phyloP scores from a whole-genome alignment of 2,113 vertebrate genomes.

The Phainopepla nitens region DNA sequence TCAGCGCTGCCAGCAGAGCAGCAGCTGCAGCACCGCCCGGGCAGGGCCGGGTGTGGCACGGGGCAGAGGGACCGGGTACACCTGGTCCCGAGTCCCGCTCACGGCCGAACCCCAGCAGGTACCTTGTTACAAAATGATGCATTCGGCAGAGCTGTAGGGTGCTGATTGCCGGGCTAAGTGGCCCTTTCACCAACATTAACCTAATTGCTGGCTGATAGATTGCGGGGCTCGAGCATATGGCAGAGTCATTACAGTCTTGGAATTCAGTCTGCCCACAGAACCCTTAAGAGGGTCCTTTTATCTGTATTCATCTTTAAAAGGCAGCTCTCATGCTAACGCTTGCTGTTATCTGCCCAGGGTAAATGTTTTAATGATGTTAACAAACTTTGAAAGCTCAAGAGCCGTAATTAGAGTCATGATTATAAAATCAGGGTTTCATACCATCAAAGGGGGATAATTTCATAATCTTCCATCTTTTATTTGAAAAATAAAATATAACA shows the following conservation, averaged over 20 bases:
- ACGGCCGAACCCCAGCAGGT: conserved; percentile 19
- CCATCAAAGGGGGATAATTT: conserved; percentile 65
- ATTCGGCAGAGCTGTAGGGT: conserved; percentile 45
- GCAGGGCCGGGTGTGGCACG: rapidly evolving
- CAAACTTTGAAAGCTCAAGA: conserved; percentile 71
- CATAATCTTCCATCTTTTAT: conserved; percentile 36
- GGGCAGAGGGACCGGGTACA: not conserved
- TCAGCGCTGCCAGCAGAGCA: not conserved
- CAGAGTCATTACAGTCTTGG: conserved; percentile 59
- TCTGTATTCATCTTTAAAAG: conserved; percentile 68
- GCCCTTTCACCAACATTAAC: conserved; percentile 75
- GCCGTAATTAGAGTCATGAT: conserved; percentile 67
- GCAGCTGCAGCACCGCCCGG: not conserved
- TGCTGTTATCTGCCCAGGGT: conserved; percentile 72
- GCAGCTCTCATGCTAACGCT: conserved; percentile 66
- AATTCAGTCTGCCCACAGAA: conserved; percentile 61
- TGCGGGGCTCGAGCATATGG: conserved; percentile 67
- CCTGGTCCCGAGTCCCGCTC: not conserved
- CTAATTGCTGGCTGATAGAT: conserved; percentile 76
- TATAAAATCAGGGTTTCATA: conserved; percentile 64
- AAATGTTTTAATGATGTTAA: conserved; percentile 77
- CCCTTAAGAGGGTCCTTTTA: conserved; percentile 49
- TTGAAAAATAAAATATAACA: conserved; percentile 35
- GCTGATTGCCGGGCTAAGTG: conserved; percentile 69
- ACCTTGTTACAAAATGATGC: conserved; percentile 1